These are phyloP conservation scores for Limnodromus scolopaceus DNA, from an alignment of 2,797 vertebrate species.

Conservation along the genomic window DNA sequence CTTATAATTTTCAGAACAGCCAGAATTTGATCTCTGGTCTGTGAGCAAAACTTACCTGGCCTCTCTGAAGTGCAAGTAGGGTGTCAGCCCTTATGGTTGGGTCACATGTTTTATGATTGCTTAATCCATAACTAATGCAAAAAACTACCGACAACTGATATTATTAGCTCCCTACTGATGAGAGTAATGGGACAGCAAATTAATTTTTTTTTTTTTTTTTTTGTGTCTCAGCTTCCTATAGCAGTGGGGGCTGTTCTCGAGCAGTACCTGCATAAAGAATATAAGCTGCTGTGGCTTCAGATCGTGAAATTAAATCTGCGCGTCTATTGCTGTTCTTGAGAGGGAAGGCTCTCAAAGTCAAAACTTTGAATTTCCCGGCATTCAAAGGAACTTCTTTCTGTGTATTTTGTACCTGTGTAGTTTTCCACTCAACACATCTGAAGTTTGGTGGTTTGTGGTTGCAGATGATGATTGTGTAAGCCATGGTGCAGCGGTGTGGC, in stretches of 20 bases:
- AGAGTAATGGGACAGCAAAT: not conserved
- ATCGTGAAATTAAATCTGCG: accelerated
- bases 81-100: not conserved
- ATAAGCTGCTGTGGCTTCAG: not conserved
- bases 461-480: not conserved
- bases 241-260: not conserved
- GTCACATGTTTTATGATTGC: not conserved
- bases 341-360: not conserved
- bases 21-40: not conserved
- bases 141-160: not conserved
- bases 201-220: not conserved
- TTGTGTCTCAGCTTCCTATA: not conserved
- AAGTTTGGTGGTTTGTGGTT: not conserved
- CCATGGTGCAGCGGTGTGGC: accelerated
- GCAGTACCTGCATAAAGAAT: not conserved
- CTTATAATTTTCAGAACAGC: not conserved
- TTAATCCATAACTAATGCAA: not conserved
- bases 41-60: not conserved
- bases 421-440: not conserved
- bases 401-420: accelerated
- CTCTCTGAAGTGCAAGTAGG: not conserved
- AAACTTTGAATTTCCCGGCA: not conserved
- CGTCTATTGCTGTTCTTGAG: not conserved
- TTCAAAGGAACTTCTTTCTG: not conserved
- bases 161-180: not conserved